Percentiles rank a stretch among this genome's conserved stretches.
Conservation (phyloP, 2,888 invertebrate species). For the Sinohyriopsis cumingii region DNA sequence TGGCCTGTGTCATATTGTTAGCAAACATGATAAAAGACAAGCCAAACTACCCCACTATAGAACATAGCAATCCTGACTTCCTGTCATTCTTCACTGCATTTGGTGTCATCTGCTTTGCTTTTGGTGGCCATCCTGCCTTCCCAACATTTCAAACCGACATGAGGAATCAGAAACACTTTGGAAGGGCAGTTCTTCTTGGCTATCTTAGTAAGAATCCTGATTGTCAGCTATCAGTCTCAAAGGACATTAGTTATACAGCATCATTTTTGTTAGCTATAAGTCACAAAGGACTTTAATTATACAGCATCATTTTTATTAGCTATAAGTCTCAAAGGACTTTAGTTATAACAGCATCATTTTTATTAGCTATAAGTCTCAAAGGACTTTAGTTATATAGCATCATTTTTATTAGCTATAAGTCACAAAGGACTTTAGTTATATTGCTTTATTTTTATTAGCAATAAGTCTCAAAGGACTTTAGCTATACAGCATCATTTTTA, state of each 20-base stretch:
- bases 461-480: too few species aligned
- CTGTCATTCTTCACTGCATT: slow-evolving; percentile 81
- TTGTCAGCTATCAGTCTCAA: too few species aligned
- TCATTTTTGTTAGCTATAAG: background rate
- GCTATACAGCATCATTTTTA: too few species aligned
- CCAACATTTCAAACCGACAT: slow-evolving; percentile 94
- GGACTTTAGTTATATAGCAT: too few species aligned
- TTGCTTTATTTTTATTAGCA: too few species aligned
- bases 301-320: too few species aligned
- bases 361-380: too few species aligned
- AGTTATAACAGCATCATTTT: too few species aligned
- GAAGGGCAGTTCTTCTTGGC: slow-evolving; percentile 81
- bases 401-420: too few species aligned
- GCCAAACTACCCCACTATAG: slow-evolving; percentile 54
- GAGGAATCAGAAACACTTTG: slow-evolving; percentile 83
- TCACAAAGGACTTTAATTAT: too few species aligned
- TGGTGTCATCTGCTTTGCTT: slow-evolving; percentile 82
- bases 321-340: too few species aligned
- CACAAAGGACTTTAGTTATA: too few species aligned
- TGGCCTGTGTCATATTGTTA: slow-evolving; percentile 79
- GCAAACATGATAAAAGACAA: slow-evolving; percentile 78
- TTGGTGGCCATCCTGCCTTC: slow-evolving; percentile 83
- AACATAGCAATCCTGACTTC: slow-evolving; percentile 68
- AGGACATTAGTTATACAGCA: background rate
- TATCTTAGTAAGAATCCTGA: slow-evolving; percentile 77